Evolutionary conservation across 2,888 invertebrate genomes (phyloP), one percentile per base, ranked within the genome.

Genomic region (Dicyrtoma fusca): DNA sequence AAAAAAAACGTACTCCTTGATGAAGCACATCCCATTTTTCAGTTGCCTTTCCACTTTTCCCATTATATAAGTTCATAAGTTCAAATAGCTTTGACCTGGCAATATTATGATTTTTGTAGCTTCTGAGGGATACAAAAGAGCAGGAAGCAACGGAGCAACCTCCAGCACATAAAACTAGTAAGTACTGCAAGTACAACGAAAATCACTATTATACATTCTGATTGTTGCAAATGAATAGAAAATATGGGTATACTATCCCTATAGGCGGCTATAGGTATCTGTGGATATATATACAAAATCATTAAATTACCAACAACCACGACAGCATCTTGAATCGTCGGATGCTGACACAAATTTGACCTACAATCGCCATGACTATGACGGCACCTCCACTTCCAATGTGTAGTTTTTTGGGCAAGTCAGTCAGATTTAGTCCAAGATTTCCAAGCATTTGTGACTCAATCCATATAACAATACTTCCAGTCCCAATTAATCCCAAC

Each of bases 11-110:
- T 25, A 63, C 63, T n/a, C 55, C 55, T 42, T 68, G 57, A 1
- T 68, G 68, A 42, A 68, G 19, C 8, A 17, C 21, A 45, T 68
- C 68, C 68, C 68, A 68, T 45, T 68, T 68, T 14, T 44, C 21
- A 3, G 68, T 68, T 1, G 68, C 68, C 21, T 5, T 1, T 17
- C 45, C 57, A 13, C 11, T 55, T 14, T 68, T 68, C 23, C 68
- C 68, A 57, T 68, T 68, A 57, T 68, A 68, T 0, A 17, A 1
- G 8, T 8, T 34, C 68, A 68, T 68, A 14, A 68, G 57, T 1
- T 55, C 57, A 57, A 45, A 44, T 23, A 68, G n/a, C 25, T 68
- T 55, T 13, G 2, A n/a, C 11, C 53, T 23, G 1, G 68, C 42
- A 4, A 57, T 1, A 21, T n/a, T 6, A 45, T 68, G 68, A 45